phyloP scores from a whole-genome alignment of 2,888 invertebrate species.

The Sarcophaga subvicina region DNA sequence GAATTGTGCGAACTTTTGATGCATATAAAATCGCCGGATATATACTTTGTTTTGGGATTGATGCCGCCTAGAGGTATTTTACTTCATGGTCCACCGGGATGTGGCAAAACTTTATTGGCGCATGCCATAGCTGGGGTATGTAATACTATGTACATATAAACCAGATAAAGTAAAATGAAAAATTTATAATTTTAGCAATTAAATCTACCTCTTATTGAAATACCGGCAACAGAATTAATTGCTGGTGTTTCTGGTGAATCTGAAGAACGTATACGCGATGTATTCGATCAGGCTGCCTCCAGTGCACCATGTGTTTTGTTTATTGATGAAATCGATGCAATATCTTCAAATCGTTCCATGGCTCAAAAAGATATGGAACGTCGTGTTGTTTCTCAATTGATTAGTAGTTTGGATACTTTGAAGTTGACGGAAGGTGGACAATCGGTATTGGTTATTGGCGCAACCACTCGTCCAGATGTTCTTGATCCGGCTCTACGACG shows the following conservation, averaged over 20 bases:
- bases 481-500: slow-evolving; percentile 95
- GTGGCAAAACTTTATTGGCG: slow-evolving; percentile 93
- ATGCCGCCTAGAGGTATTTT: slow-evolving; percentile 95
- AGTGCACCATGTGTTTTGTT: slow-evolving; percentile 93
- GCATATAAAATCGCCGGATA: slow-evolving; percentile 94
- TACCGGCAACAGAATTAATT: slow-evolving; percentile 95
- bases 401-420: slow-evolving; percentile 91
- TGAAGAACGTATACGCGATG: slow-evolving; percentile 94
- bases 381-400: slow-evolving; percentile 95
- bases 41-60: slow-evolving; percentile 92
- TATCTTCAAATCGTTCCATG: slow-evolving; percentile 93
- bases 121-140: slow-evolving; percentile 91
- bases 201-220: slow-evolving; percentile 91
- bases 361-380: slow-evolving; percentile 98
- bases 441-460: slow-evolving; percentile 91
- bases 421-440: slow-evolving; percentile 80
- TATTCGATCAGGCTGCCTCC: slow-evolving; percentile 94
- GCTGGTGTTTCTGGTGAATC: slow-evolving; percentile 98
- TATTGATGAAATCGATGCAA: slow-evolving; percentile 98
- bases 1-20: slow-evolving; percentile 89
- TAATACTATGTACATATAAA: slow-evolving; percentile 58
- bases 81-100: slow-evolving; percentile 97
- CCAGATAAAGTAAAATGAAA: neutral
- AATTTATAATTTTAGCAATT: slow-evolving; percentile 85
- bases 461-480: slow-evolving; percentile 96